Evolutionary conservation across 2,797 vertebrate genomes (phyloP).

Genomic region (Tokudaia tokunoshimensis): DNA sequence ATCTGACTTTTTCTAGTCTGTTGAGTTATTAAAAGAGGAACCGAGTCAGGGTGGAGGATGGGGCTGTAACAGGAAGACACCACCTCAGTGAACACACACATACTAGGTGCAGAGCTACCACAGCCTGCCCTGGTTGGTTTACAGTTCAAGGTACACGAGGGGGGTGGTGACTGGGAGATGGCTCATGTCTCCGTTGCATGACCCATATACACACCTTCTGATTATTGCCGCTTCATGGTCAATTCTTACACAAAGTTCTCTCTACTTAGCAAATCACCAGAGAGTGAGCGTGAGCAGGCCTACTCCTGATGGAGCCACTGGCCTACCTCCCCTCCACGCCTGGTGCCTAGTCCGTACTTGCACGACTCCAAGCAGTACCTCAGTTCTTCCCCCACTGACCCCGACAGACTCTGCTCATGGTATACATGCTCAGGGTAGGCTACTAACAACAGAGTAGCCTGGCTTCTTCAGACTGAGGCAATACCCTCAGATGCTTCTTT

Average conservation of each 20-base stretch:
- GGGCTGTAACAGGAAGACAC: neutral
- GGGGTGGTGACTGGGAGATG: neutral
- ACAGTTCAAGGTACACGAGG: neutral
- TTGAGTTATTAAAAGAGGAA: neutral
- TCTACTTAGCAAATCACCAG: neutral
- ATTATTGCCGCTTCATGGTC: neutral
- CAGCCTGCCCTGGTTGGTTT: neutral
- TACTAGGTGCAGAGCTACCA: neutral
- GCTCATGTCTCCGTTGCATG: neutral
- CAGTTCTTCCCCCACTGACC: neutral
- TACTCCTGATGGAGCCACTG: neutral
- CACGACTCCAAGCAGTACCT: too few relatives aligned
- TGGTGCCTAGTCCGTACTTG: accelerated
- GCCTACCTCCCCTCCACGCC: neutral
- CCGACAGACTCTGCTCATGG: neutral
- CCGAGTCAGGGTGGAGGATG: neutral
- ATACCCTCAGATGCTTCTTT: neutral
- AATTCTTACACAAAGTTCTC: neutral
- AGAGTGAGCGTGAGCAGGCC: neutral
- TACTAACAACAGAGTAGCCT: neutral
- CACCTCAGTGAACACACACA: neutral
- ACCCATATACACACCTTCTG: neutral
- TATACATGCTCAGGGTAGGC: neutral
- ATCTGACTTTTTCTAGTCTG: neutral
- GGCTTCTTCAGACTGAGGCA: neutral